Percentiles rank a stretch among this genome's conserved stretches.
phyloP scores from a whole-genome alignment of 2,113 vertebrate genomes.

The Tetraodon nigroviridis region DNA sequence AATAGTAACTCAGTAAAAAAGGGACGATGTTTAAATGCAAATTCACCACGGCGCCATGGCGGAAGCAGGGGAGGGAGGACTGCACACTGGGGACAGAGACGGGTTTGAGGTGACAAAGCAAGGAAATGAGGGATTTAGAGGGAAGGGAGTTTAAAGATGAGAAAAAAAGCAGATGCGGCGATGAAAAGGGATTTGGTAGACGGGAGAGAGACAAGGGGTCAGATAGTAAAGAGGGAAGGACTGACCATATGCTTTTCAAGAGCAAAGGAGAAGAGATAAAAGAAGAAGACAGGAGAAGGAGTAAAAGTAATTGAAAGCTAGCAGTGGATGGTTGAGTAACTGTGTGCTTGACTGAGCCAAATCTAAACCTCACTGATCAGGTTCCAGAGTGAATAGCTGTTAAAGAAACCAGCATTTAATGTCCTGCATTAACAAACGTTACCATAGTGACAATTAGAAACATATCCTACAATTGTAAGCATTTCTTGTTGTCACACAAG shows the following conservation, averaged over 20 bases:
- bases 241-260: conserved; percentile 19
- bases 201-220: conserved; percentile 42
- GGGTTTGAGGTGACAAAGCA: conserved; percentile 46
- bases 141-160: conserved; percentile 25
- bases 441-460: no score
- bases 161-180: conserved; percentile 31
- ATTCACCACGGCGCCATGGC: conserved; percentile 44
- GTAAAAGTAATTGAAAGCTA: conserved; percentile 33
- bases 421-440: no score
- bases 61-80: conserved; percentile 36
- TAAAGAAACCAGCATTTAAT: neutral
- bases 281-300: conserved; percentile 16
- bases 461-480: no score
- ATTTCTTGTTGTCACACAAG: no score
- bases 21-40: conserved; percentile 60
- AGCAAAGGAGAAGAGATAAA: conserved; percentile 10
- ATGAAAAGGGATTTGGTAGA: conserved; percentile 22
- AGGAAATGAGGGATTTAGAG: conserved; percentile 40
- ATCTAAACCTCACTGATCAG: neutral
- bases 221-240: conserved; percentile 27
- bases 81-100: conserved; percentile 28
- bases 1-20: conserved; percentile 53
- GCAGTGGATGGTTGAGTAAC: conserved; percentile 26
- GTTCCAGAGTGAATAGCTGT: conserved; percentile 9
- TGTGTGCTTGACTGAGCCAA: neutral